Base-by-base conservation (phyloP, 1,140 invertebrate species). In the Diorhabda sublineata region DNA sequence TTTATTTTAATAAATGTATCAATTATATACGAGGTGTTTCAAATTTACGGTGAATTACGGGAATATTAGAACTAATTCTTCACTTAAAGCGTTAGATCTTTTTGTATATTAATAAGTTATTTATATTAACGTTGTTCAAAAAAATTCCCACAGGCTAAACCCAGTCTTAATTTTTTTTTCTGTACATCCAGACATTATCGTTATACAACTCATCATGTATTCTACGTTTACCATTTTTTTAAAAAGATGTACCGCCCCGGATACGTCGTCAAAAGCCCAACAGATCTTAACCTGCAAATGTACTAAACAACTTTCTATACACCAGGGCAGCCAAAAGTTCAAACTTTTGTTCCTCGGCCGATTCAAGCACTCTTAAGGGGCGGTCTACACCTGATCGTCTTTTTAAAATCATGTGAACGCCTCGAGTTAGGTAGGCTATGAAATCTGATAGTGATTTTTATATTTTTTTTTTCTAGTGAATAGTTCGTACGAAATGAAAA, bases 351-450 rank as follows among this genome's bases (percentile, higher is more conserved):
- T 64, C 63, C 56, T 64, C 63, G 43, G 9, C 47, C 63, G 26
- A 64, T 64, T 64, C 45, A 64, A 64, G 11, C 42, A 26, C 45
- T 45, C 45, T 45, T 64, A 57, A 44, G 9, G 45, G 63, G 63
- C 63, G 63, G 44, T 64, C 47, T 64, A 64, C 63, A 64, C 63
- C 63, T 64, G 63, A 64, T 64, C 63, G 45, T 42, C 63, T 45
- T 64, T 64, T 64, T 64, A 45, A 52, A 5, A 64, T 43, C 63
- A 6, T 62, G 44, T 42, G 44, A 62, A 62, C 61, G 11, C 42
- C 42, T 62, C 9, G 42, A 11, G 42, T 57, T 45, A 64, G 43
- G 44, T 64, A 42, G 41, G 45, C 63, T 45, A 64, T 64, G 63
- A 64, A 64, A 64, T 64, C n/a, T 41, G 63, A 64, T 64, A 64